Base-by-base conservation (phyloP, 1,140 invertebrate genomes). In the Rhyacophila brunnea region DNA sequence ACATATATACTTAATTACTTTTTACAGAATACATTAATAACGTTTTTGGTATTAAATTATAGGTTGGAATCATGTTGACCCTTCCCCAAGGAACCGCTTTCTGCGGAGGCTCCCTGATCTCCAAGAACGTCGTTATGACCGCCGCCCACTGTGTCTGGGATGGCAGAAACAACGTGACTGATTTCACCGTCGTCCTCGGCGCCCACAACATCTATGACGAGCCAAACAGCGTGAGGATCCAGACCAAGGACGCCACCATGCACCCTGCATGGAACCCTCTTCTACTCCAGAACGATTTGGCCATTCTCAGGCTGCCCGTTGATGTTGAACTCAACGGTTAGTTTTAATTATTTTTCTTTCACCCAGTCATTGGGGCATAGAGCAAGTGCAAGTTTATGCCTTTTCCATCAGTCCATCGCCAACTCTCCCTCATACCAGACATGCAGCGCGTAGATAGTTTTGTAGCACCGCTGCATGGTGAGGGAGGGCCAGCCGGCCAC, bases 21-120 rank as follows among this genome's bases (percentile, higher is more conserved):
- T n/a, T n/a, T n/a, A n/a, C n/a, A n/a, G n/a, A n/a, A n/a, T n/a
- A n/a, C n/a, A n/a, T n/a, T n/a, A n/a, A n/a, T n/a, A n/a, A n/a
- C n/a, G n/a, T n/a, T n/a, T n/a, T n/a, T n/a, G n/a, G n/a, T n/a
- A n/a, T n/a, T n/a, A n/a, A n/a, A n/a, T 35, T 35, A 35, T 17
- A 65, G 64, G 64, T 53, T n/a, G 64, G 55, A 43, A 40, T 65
- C 10, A 45, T 65, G 45, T 42, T 65, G 13, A 62, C 45, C 6
- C 18, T 65, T 15, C 28, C 32, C 18, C 40, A 68, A 17, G 70
- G 71, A 4, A 72, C 69, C 17, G 78, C 77, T 59, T 83, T 84
- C 63, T 87, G 85, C 67, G 84, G 85, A 14, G 83, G 80, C 1
- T 80, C 81, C 1, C 70, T 86, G 28, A 81, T 86, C 65, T 82